Conservation (phyloP, 2,797 vertebrate species). For the Steatocranus sp. region DNA sequence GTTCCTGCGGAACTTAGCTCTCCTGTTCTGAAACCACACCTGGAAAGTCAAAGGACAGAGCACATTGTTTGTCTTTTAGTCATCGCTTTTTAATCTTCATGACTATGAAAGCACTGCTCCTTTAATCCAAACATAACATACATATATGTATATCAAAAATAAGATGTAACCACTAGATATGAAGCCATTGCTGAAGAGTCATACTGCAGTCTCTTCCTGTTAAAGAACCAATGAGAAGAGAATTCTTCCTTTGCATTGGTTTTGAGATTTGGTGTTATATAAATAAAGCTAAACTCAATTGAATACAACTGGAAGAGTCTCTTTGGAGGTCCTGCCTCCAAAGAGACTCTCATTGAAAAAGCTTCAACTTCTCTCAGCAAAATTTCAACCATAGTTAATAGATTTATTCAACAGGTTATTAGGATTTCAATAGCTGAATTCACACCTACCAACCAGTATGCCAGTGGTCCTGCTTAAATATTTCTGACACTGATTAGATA, state of each 20-base stretch:
- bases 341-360: not conserved
- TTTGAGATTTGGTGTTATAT: not conserved
- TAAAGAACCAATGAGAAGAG: not conserved
- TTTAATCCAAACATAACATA: not conserved
- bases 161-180: not conserved
- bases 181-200: not conserved
- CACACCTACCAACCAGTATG: not conserved
- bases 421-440: not conserved
- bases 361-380: not conserved
- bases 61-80: not conserved
- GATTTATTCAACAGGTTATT: not conserved
- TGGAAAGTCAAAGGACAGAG: conserved; percentile 43
- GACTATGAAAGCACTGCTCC: not conserved
- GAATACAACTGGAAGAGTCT: not conserved
- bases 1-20: conserved; percentile 95
- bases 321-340: not conserved
- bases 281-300: not conserved
- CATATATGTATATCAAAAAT: not conserved
- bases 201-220: not conserved
- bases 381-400: not conserved
- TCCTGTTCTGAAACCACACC: conserved; percentile 98
- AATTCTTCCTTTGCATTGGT: not conserved
- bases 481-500: not conserved
- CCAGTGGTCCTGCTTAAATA: not conserved
- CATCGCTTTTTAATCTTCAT: not conserved